These are phyloP conservation scores for Huso huso DNA, from an alignment of 2,797 vertebrate genomes.

Conservation along the genomic window DNA sequence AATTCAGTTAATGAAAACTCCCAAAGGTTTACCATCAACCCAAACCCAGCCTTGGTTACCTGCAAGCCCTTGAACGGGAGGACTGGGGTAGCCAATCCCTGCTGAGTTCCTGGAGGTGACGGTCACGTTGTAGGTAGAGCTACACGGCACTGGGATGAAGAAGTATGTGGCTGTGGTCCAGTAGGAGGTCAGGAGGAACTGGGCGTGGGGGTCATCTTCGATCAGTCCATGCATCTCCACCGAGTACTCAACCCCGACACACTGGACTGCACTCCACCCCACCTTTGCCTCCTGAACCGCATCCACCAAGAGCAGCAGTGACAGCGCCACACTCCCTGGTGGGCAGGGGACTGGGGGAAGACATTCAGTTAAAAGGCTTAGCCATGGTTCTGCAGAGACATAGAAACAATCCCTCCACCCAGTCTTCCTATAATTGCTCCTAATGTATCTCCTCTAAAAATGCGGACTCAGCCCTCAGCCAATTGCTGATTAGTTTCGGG, in stretches of 20 bases:
- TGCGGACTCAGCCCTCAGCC: too few relatives aligned
- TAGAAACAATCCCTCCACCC: not conserved
- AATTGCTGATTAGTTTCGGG: too few relatives aligned
- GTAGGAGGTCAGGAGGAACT: constrained; percentile 51
- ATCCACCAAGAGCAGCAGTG: constrained; percentile 31
- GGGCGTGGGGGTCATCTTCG: constrained; percentile 29
- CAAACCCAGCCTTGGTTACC: constrained; percentile 36
- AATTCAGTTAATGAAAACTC: too few relatives aligned
- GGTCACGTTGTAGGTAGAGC: constrained; percentile 48
- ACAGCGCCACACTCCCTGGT: constrained; percentile 35
- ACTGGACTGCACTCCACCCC: constrained; percentile 49
- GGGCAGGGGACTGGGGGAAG: constrained; percentile 55
- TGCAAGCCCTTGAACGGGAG: constrained; percentile 35
- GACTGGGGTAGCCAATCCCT: constrained; percentile 45
- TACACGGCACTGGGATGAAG: constrained; percentile 58
- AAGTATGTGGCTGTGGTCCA: constrained; percentile 52
- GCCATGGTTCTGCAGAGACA: constrained; percentile 4
- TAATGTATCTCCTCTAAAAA: too few relatives aligned
- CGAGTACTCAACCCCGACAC: constrained; percentile 46
- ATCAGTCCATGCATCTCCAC: constrained; percentile 43
- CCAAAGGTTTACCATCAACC: too few relatives aligned
- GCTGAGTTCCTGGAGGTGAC: constrained; percentile 47
- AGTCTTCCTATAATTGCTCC: too few relatives aligned
- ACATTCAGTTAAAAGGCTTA: not conserved
- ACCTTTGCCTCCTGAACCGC: constrained; percentile 37